Evolutionary conservation across 2,113 vertebrate species (phyloP).

Genomic region (Sitta europaea): DNA sequence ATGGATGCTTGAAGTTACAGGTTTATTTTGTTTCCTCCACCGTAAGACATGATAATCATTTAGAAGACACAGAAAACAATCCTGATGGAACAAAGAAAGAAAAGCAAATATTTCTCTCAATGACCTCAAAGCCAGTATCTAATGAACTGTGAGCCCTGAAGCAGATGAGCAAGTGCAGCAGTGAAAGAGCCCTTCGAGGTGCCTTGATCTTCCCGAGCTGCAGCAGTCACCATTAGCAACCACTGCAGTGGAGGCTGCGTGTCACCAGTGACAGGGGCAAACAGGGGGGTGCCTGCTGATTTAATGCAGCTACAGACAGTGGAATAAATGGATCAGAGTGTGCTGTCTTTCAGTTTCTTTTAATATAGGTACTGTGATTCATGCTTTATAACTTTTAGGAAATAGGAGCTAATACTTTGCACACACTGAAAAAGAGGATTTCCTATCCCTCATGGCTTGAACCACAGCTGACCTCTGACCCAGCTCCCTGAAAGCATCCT

Average conservation of each 20-base stretch:
- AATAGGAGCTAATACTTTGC: not conserved
- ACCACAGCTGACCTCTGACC: not conserved
- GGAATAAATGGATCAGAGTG: not conserved
- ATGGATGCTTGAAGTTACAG: not conserved
- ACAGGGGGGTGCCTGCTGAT: not conserved
- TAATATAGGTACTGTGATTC: not conserved
- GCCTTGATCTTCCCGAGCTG: not conserved
- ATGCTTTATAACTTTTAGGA: not conserved
- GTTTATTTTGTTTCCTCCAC: not conserved
- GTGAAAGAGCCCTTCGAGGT: not conserved
- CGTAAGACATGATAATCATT: not conserved
- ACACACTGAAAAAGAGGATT: not conserved
- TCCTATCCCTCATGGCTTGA: not conserved
- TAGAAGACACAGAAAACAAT: not conserved
- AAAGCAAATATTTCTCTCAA: not conserved
- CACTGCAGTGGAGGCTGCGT: accelerated
- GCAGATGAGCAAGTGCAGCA: not conserved
- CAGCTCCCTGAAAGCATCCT: not conserved
- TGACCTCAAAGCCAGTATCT: not conserved
- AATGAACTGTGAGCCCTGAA: not conserved
- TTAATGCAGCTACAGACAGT: not conserved
- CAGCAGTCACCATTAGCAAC: constrained; percentile 17
- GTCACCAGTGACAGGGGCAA: not conserved
- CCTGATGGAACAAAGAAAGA: not conserved
- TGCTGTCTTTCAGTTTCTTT: not conserved